Evolutionary conservation across 2,113 vertebrate genomes (phyloP).

Genomic region (Toxotes chatareus): DNA sequence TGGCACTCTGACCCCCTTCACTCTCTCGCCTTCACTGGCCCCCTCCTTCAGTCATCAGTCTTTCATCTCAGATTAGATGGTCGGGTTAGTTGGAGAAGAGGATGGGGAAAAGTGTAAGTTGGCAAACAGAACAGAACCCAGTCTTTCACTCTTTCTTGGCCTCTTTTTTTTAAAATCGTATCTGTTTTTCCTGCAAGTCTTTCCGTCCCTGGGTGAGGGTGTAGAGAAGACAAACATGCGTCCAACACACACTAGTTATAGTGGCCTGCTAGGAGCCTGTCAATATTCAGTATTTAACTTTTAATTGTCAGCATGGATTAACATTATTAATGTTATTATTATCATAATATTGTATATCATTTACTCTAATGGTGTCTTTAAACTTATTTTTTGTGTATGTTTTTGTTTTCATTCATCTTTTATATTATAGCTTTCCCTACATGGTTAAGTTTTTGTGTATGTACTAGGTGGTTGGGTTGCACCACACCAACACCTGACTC

Average conservation of each 20-base stretch:
- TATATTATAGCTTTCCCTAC: conserved; percentile 77
- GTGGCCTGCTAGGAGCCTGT: conserved; percentile 80
- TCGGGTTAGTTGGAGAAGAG: conserved; percentile 55
- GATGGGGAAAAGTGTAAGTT: conserved; percentile 43
- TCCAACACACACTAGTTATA: conserved; percentile 85
- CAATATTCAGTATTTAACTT: conserved; percentile 75
- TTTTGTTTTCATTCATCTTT: conserved; percentile 75
- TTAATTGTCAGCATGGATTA: conserved; percentile 69
- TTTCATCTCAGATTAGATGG: conserved; percentile 55
- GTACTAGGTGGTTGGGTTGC: conserved; percentile 69
- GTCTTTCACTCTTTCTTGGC: conserved; percentile 55
- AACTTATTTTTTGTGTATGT: conserved; percentile 67
- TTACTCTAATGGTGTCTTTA: conserved; percentile 79
- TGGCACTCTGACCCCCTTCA: conserved; percentile 32
- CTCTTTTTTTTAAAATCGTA: conserved; percentile 18
- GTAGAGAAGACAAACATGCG: conserved; percentile 87
- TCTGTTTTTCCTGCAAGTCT: conserved; percentile 56
- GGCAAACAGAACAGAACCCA: conserved; percentile 68
- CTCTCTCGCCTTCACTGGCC: conserved; percentile 10
- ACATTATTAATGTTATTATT: conserved; percentile 76
- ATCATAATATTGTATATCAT: conserved; percentile 73
- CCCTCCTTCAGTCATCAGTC: conserved; percentile 47
- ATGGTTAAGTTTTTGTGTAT: conserved; percentile 70
- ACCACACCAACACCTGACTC: conserved; percentile 69
- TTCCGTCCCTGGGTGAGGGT: conserved; percentile 76